A percentile compares a stretch with the other conserved stretches of the same genome.
Evolutionary conservation across 2,888 invertebrate species (phyloP).

Genomic region (Ornithoptera alexandrae): DNA sequence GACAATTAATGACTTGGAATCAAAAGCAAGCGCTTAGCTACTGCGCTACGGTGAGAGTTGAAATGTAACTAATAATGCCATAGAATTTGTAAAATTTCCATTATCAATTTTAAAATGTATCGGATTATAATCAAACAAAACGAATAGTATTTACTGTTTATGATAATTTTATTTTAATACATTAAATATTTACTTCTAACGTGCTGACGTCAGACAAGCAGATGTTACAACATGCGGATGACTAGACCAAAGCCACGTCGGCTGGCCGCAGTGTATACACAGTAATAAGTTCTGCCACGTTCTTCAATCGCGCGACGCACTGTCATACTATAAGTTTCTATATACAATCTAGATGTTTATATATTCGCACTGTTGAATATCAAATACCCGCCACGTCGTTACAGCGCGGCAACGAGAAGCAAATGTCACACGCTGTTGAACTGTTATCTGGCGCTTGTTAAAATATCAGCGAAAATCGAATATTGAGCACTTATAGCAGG

Average conservation of each 20-base stretch:
- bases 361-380: conserved; percentile 14
- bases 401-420: not conserved
- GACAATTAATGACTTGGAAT: too few species aligned
- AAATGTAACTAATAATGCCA: too few species aligned
- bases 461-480: conserved; percentile 13
- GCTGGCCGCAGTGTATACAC: not conserved
- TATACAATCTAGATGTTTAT: conserved; percentile 10
- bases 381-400: conserved; percentile 7
- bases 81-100: too few species aligned
- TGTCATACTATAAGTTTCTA: conserved; percentile 1
- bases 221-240: not conserved
- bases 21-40: too few species aligned
- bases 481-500: conserved; percentile 10
- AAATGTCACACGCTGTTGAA: conserved; percentile 3
- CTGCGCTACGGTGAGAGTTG: too few species aligned
- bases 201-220: not conserved
- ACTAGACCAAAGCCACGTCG: conserved; percentile 5
- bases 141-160: not conserved
- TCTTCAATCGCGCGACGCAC: conserved; percentile 5
- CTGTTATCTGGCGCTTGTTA: conserved; percentile 1
- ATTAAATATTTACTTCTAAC: not conserved
- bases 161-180: not conserved
- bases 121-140: not conserved
- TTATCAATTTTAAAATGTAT: not conserved
- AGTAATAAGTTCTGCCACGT: conserved; percentile 12